A percentile compares a stretch with the other conserved stretches of the same genome.
phyloP scores from a whole-genome alignment of 2,888 invertebrate genomes.

The Leptopilina syphax region DNA sequence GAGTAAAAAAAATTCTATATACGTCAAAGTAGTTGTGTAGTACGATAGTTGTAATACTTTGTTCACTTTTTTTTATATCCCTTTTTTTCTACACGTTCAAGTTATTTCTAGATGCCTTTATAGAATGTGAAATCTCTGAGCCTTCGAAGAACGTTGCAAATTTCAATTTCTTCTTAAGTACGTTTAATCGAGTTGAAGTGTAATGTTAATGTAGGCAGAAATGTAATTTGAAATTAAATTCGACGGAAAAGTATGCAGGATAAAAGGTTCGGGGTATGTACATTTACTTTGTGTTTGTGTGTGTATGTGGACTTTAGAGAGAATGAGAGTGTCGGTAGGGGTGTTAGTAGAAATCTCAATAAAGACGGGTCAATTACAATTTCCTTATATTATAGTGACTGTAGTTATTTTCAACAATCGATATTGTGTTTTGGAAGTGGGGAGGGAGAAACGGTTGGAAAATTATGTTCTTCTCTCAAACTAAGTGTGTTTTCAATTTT shows the following conservation, averaged over 20 bases:
- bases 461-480: not conserved
- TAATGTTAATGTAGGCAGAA: slow-evolving; percentile 37
- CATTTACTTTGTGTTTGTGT: slow-evolving; percentile 18
- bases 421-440: not conserved
- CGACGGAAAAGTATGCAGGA: slow-evolving; percentile 26
- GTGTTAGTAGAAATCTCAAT: not conserved
- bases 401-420: slow-evolving; percentile 25
- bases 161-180: slow-evolving; percentile 37
- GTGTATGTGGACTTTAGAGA: not conserved
- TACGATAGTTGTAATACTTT: slow-evolving; percentile 4
- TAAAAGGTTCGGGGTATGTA: slow-evolving; percentile 13
- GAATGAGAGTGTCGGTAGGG: not conserved
- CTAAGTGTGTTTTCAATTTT: slow-evolving; percentile 27
- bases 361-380: slow-evolving; percentile 27
- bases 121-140: slow-evolving; percentile 29
- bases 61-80: slow-evolving; percentile 6
- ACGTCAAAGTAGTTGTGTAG: slow-evolving; percentile 2
- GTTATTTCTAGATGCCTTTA: slow-evolving; percentile 23
- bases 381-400: slow-evolving; percentile 34
- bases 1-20: slow-evolving; percentile 4
- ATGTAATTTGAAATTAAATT: slow-evolving; percentile 39
- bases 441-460: not conserved
- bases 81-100: slow-evolving; percentile 19
- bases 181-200: slow-evolving; percentile 34
- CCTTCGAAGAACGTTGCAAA: slow-evolving; percentile 29